Conservation (phyloP, 2,888 invertebrate genomes). For the Stratiomys singularior region DNA sequence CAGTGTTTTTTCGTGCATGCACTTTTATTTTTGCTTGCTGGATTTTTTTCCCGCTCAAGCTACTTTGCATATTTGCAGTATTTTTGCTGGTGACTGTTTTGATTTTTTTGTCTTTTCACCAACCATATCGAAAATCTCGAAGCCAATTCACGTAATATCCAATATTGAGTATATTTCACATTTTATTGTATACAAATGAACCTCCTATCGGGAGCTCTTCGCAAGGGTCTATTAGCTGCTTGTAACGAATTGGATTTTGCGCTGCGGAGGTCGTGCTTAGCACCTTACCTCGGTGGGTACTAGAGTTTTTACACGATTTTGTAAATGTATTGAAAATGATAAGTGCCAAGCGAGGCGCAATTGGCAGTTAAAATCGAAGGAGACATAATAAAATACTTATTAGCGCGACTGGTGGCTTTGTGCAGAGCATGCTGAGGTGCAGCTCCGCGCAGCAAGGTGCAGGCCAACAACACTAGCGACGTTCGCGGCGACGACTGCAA, state of each 20-base stretch:
- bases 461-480: neutral
- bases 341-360: slow-evolving; percentile 32
- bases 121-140: neutral
- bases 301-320: slow-evolving; percentile 28
- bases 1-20: neutral
- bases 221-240: neutral
- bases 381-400: slow-evolving; percentile 43
- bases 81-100: neutral
- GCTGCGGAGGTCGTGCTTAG: neutral
- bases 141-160: slow-evolving; percentile 10
- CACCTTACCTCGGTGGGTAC: neutral
- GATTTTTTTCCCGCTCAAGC: neutral
- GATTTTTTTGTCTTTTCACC: neutral
- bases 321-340: slow-evolving; percentile 37
- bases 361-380: neutral
- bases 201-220: neutral
- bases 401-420: slow-evolving; percentile 23
- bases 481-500: neutral
- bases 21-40: neutral
- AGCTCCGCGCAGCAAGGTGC: neutral
- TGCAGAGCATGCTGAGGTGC: neutral
- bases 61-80: slow-evolving; percentile 25
- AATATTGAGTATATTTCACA: slow-evolving; percentile 4
- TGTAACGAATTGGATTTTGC: neutral
- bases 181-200: slow-evolving; percentile 16